Percentiles rank a stretch among this genome's conserved stretches.
phyloP scores from a whole-genome alignment of 2,888 invertebrate species.

The Notocelia uddmanniana region DNA sequence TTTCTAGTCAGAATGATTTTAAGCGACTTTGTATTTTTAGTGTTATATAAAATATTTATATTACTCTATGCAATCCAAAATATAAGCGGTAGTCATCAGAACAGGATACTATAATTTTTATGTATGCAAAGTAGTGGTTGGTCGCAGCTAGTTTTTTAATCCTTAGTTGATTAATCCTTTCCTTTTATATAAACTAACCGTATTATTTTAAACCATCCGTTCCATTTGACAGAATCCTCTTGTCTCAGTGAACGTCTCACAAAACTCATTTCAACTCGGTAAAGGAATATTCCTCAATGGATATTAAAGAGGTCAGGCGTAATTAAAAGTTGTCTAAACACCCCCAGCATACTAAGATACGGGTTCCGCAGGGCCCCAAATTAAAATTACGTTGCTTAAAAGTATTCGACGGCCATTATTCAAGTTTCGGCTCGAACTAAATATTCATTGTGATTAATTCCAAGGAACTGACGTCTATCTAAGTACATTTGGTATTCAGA shows the following conservation, averaged over 20 bases:
- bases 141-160: no score
- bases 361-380: constrained; percentile 18
- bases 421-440: constrained; percentile 7
- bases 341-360: constrained; percentile 15
- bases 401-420: constrained; percentile 27
- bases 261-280: constrained; percentile 14
- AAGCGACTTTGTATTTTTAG: no score
- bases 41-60: no score
- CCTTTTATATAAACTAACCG: no score
- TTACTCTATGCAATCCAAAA: no score
- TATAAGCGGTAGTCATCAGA: no score
- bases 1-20: no score
- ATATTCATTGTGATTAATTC: constrained; percentile 19
- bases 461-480: background rate
- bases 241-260: background rate
- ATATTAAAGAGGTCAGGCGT: constrained; percentile 27
- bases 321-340: constrained; percentile 28
- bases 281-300: constrained; percentile 30
- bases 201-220: background rate
- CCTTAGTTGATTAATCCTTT: no score
- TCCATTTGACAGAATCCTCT: background rate
- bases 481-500: no score
- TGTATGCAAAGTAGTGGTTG: no score
- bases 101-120: no score
- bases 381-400: constrained; percentile 22